phyloP scores from a whole-genome alignment of 2,797 vertebrate species.

The Loriculus beryllinus region DNA sequence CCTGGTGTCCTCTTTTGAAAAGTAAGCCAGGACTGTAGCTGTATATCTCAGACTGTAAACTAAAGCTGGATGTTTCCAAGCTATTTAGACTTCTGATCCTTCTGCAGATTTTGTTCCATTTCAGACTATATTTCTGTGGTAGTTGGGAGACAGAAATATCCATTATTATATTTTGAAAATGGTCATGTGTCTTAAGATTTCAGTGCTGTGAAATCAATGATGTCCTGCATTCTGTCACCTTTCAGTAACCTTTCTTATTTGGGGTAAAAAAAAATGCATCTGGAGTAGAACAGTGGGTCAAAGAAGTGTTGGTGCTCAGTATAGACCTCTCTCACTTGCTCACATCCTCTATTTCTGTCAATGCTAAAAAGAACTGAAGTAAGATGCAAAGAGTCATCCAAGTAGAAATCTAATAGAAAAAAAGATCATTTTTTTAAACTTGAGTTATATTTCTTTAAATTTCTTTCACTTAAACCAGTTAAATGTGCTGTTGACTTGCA shows the following conservation, averaged over 20 bases:
- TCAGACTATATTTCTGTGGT: not conserved
- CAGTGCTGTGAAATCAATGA: not conserved
- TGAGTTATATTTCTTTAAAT: not conserved
- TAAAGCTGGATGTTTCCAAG: not conserved
- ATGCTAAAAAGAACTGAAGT: not conserved
- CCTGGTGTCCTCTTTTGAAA: not conserved
- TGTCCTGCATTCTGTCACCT: not conserved
- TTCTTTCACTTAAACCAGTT: not conserved
- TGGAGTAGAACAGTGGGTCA: not conserved
- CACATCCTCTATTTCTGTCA: not conserved
- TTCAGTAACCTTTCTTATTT: not conserved
- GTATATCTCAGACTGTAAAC: slow-evolving; percentile 3
- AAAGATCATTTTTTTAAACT: not conserved
- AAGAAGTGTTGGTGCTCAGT: not conserved
- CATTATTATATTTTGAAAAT: not conserved
- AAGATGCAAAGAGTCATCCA: not conserved
- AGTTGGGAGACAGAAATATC: not conserved
- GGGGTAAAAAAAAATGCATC: not conserved
- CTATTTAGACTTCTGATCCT: not conserved
- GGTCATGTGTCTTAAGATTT: not conserved
- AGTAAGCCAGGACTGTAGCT: not conserved
- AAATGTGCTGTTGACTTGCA: not conserved
- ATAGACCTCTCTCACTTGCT: not conserved
- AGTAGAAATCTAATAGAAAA: not conserved
- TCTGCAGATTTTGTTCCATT: not conserved